A percentile compares a stretch with the other conserved stretches of the same genome.
These are phyloP conservation scores for Astreopora myriophthalma DNA, from an alignment of 64 coral and sea anemone genomes.

Conservation along the genomic window DNA sequence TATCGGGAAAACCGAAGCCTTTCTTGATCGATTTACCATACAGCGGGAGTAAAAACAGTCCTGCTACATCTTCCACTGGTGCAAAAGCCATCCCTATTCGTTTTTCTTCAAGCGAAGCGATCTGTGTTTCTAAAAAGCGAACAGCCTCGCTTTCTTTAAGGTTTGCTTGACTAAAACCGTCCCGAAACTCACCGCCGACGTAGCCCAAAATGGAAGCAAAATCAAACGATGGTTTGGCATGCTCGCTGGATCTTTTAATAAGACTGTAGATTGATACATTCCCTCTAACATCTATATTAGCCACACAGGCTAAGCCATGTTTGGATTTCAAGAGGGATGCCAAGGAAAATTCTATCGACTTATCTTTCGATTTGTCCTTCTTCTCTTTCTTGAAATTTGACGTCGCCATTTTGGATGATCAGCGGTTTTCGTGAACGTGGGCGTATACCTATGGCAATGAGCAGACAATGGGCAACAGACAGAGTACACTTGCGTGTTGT, in stretches of 20 bases:
- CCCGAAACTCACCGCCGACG: conserved; percentile 23
- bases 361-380: background rate
- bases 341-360: background rate
- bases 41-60: background rate
- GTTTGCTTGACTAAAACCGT: conserved; percentile 18
- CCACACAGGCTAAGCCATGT: conserved; percentile 35
- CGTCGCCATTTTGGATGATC: background rate
- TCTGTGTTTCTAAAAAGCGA: conserved; percentile 5
- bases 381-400: background rate
- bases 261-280: conserved; percentile 1
- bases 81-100: conserved; percentile 4
- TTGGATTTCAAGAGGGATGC: background rate
- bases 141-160: conserved; percentile 5
- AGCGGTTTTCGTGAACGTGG: background rate
- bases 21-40: background rate
- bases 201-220: conserved; percentile 11
- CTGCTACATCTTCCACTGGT: conserved; percentile 15
- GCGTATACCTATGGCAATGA: no score
- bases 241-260: background rate
- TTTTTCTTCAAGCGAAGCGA: background rate
- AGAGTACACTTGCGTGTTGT: no score
- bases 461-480: no score
- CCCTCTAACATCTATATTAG: conserved; percentile 43
- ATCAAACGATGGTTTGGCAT: background rate
- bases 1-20: conserved; percentile 6